These are phyloP conservation scores for Cylindroiulus punctatus DNA, from an alignment of 2,888 invertebrate species.

Conservation along the genomic window DNA sequence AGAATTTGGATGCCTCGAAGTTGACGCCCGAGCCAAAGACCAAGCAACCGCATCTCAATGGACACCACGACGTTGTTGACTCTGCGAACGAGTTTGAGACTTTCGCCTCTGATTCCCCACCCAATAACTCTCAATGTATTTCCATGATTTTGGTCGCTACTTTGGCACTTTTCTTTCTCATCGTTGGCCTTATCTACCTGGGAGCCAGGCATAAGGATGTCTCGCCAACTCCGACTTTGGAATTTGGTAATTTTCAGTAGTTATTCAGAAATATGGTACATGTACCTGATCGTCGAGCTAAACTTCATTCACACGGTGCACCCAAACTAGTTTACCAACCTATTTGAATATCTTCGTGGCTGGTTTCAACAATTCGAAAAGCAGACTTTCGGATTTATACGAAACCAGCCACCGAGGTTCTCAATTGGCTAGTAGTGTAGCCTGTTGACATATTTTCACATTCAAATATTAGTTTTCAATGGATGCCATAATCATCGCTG, in stretches of 20 bases:
- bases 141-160: conserved; percentile 55
- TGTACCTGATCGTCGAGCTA: too few relatives aligned
- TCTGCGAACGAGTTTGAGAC: conserved; percentile 20
- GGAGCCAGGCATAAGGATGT: conserved; percentile 52
- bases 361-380: too few relatives aligned
- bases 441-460: too few relatives aligned
- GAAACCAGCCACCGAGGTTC: too few relatives aligned
- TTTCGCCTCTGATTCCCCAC: background rate
- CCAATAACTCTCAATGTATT: conserved; percentile 55
- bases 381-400: too few relatives aligned
- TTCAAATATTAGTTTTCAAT: too few relatives aligned
- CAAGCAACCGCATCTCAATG: conserved; percentile 34
- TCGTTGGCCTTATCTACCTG: conserved; percentile 55
- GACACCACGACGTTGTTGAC: conserved; percentile 50
- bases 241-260: background rate
- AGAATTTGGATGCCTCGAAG: background rate
- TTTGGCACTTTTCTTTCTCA: conserved; percentile 52
- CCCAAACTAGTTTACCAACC: too few relatives aligned
- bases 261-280: too few relatives aligned
- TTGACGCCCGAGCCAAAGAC: background rate
- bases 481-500: too few relatives aligned
- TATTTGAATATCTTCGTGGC: too few relatives aligned
- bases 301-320: too few relatives aligned
- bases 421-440: too few relatives aligned
- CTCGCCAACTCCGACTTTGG: conserved; percentile 51